Base-by-base conservation (phyloP, 1,140 invertebrate species). In the Babylonia areolata region DNA sequence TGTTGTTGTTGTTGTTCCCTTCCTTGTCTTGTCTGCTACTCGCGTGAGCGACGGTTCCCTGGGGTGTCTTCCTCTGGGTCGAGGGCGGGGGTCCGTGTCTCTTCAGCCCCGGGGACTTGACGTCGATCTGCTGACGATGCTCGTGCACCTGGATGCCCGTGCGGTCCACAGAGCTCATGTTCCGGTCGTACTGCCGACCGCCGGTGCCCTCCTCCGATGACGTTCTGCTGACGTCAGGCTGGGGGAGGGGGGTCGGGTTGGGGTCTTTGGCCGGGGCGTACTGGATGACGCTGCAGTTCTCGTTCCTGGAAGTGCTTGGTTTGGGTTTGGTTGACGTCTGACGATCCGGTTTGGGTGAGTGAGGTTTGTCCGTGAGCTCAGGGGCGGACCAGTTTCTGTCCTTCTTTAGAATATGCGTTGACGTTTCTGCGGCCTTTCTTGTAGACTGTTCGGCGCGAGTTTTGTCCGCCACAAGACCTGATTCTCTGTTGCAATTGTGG, bases 61-160 rank as follows among this genome's bases (percentile, higher is more conserved):
- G 15, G 58, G 40, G 64, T 5, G 5, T 40, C 2, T n/a, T 84
- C 1, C 69, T 51, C 37, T 11, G 20, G 33, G 23, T 39, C 2
- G 39, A 12, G 37, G 28, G 40, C 3, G 28, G 9, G 20, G 9
- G 12, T 2, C 11, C 31, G 35, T 71, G 46, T 23, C 40, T 58
- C 23, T 46, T 40, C 73, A 83, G 40, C 12, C 54, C 73, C 28
- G 75, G 54, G 31, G 86, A 79, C 6, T 58, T 84, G 17, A 85
- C 82, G 69, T 85, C 86, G 64, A 87, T 85, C 73, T 87, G 86
- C 42, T 87, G 83, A 69, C 82, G 71, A 58, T 85, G 77, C 28
- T 81, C 86, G n/a, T 39, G 46, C 31, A 87, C 77, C 58, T 87
- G 86, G 40, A 85, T 83, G 28, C 78, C 86, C 1, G 79, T 78